Base-by-base conservation (phyloP, 2,113 vertebrate genomes). In the Colaptes auratus region DNA sequence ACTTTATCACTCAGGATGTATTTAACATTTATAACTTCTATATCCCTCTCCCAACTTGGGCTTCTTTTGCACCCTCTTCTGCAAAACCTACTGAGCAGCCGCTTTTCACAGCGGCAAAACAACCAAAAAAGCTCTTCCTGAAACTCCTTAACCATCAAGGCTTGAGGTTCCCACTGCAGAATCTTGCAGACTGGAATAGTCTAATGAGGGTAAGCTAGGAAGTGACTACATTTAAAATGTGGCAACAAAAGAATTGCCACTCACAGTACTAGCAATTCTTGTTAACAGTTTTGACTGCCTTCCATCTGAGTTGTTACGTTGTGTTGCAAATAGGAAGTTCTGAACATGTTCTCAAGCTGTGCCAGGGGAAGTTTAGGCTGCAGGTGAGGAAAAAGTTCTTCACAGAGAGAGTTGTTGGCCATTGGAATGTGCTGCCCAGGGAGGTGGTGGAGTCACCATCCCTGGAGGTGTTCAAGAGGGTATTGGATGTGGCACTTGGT, bases 161-260 rank as follows among this genome's bases (percentile, higher is more conserved):
- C 53, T 69, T 31, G 66, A 56, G 4, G 24, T 73, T 93, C 30
- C 25, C 44, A 35, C 17, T 60, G 8, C 18, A 88, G 1, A 77
- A 85, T 64, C 27, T 73, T 64, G 31, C 9, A 46, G 15, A 35
- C 21, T 5, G 1, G 85, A 92, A 52, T 19, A 89, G 42, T 46
- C 70, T 63, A 33, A 31, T 88, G 50, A 72, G 20, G 69, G 3
- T 33, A 61, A 81, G 33, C 53, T 84, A 75, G 66, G 63, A 88
- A 92, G 50, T 78, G 0, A 55, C 56, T 48, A 0, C 25, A 53
- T 66, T 85, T 89, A 23, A 89, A 73, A 77, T 63, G 36, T 79
- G 72, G 70, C 71, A 89, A 66, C 78, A 88, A 91, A 93, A 23
- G 23, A 91, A 48, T 70, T 92, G 28, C 21, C 24, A 27, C 94